Evolutionary conservation across 2,113 vertebrate genomes (phyloP).

Genomic region (Merops nubicus): DNA sequence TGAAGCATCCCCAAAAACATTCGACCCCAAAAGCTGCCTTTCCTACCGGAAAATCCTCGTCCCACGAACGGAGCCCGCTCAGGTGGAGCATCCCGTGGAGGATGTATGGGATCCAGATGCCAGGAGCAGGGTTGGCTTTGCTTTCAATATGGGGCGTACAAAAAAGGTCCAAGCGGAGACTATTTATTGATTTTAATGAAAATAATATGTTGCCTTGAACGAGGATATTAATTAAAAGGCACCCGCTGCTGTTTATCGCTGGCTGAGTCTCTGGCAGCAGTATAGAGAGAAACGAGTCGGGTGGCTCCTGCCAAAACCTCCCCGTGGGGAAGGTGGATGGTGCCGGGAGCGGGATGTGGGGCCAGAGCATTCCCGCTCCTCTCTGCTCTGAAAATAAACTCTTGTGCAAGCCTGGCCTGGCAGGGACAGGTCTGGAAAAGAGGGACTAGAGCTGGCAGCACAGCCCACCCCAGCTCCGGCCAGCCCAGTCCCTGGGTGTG

Average conservation of each 20-base stretch:
- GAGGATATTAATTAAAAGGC: conserved; percentile 61
- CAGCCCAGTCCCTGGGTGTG: not conserved
- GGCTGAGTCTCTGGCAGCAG: conserved; percentile 49
- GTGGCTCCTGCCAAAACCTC: conserved; percentile 33
- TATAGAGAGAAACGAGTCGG: not conserved
- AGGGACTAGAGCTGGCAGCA: not conserved
- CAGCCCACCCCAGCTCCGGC: not conserved
- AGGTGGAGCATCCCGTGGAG: conserved; percentile 18
- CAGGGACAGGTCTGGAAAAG: not conserved
- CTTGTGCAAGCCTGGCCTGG: not conserved
- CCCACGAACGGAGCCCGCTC: rapidly evolving
- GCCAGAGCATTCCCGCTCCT: not conserved
- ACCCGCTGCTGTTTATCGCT: conserved; percentile 47
- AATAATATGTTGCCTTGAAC: conserved; percentile 50
- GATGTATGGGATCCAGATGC: conserved; percentile 46
- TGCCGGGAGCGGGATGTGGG: not conserved
- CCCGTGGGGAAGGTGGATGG: conserved; percentile 33
- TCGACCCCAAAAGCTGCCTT: not conserved
- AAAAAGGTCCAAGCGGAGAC: conserved; percentile 10
- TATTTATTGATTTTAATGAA: conserved; percentile 60
- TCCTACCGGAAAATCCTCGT: not conserved
- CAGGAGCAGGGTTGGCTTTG: not conserved
- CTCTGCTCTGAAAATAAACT: not conserved
- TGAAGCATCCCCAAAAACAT: not conserved
- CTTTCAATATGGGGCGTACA: not conserved